Base-by-base conservation (phyloP, 1,140 invertebrate genomes). In the Anastatus disparis region DNA sequence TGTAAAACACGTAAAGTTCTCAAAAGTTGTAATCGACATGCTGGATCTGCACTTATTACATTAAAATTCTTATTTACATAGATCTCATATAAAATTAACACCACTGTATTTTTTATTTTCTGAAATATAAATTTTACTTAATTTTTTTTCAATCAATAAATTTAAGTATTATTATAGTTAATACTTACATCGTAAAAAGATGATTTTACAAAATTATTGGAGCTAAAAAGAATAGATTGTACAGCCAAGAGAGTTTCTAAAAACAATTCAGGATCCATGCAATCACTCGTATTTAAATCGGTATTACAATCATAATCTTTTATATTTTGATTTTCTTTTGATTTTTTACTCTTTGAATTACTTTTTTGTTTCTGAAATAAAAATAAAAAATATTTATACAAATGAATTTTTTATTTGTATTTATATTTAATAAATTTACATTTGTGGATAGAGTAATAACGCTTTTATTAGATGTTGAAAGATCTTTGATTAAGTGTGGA, bases 141-240 rank as follows among this genome's bases (percentile, higher is more conserved):
- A 13, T 22, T 9, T 48, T 26, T 29, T 27, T 46, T 13, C 1
- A 56, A 20, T 40, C 13, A 20, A 38, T 26, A 42, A 20, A 40
- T 17, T 38, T 8, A 62, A 48, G 8, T 64, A 46, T 20, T 35
- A 50, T 27, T 44, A 9, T 13, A 52, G n/a, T 4, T 2, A 44
- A 24, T 56, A 46, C 50, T 70, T 70, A 70, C 68, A 26, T 55
- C 29, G 38, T 70, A 64, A 56, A 63, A 63, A 20, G 59, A 63
- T 63, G 44, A 40, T 22, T 55, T 56, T 20, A 70, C 31, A 56
- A 35, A 46, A 27, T 4, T 24, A 42, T 55, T 63, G n/a, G 15
- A n/a, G 9, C 48, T 44, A 20, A 40, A 55, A n/a, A 64, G 22
- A 17, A 70, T 64, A n/a, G 59, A 44, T 48, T 70, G 68, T 22